These are phyloP conservation scores for Diabrotica undecimpunctata DNA, from an alignment of 1,140 invertebrate species.

Conservation along the genomic window DNA sequence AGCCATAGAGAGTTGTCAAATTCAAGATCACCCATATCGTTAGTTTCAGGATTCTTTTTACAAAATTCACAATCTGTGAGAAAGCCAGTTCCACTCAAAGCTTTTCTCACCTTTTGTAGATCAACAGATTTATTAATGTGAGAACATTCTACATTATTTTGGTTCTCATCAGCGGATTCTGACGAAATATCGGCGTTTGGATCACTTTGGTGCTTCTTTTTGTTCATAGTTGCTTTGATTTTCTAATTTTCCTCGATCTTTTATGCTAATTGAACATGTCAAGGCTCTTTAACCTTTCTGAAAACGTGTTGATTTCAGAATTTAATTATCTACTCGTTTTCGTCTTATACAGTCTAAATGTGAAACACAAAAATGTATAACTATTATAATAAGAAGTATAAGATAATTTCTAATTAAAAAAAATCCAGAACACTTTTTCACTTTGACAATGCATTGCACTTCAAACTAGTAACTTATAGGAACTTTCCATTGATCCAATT, in stretches of 20 bases:
- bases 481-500: too few species aligned
- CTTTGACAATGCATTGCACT: slow-evolving; percentile 1
- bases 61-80: slow-evolving; percentile 61
- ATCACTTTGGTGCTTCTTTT: slow-evolving; percentile 64
- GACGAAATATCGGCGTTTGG: slow-evolving; percentile 54
- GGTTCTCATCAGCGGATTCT: slow-evolving; percentile 60
- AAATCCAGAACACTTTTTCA: not conserved
- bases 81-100: slow-evolving; percentile 55
- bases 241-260: not conserved
- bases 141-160: slow-evolving; percentile 54
- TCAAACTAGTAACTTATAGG: not conserved
- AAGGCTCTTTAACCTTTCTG: not conserved
- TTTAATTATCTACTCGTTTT: not conserved
- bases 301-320: slow-evolving; percentile 3
- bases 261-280: slow-evolving; percentile 15
- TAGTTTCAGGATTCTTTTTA: slow-evolving; percentile 47
- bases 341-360: too few species aligned
- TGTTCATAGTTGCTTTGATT: slow-evolving; percentile 48
- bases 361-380: too few species aligned
- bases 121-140: slow-evolving; percentile 70
- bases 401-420: too few species aligned
- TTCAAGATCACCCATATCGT: slow-evolving; percentile 36
- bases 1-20: slow-evolving; percentile 63
- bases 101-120: slow-evolving; percentile 59
- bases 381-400: too few species aligned